Percentiles rank a stretch among this genome's conserved stretches.
Conservation (phyloP, 2,797 vertebrate species). For the Pangasius macronema region DNA sequence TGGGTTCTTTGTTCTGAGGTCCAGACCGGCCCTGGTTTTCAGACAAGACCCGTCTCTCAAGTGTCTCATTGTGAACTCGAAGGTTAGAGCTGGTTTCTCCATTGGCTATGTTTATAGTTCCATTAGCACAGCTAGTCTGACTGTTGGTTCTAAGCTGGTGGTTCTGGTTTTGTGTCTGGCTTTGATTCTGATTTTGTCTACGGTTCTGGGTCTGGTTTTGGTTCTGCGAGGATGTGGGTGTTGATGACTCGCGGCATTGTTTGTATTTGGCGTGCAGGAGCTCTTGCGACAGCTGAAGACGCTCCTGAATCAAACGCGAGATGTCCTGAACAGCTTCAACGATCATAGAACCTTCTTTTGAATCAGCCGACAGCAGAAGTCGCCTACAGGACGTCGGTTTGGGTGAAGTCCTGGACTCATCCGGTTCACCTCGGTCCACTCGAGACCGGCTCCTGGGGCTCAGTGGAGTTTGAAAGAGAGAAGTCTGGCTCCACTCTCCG, state of each 20-base stretch:
- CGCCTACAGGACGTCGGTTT: slow-evolving; percentile 84
- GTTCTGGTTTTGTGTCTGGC: slow-evolving; percentile 59
- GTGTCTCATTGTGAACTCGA: slow-evolving; percentile 78
- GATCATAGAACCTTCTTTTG: slow-evolving; percentile 73
- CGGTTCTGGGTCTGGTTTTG: slow-evolving; percentile 58
- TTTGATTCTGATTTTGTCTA: slow-evolving; percentile 54
- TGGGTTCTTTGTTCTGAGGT: slow-evolving; percentile 76
- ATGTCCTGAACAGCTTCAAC: slow-evolving; percentile 80
- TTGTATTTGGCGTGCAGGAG: slow-evolving; percentile 61
- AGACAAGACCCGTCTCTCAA: slow-evolving; percentile 58
- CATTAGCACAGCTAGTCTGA: slow-evolving; percentile 60
- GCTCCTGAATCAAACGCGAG: slow-evolving; percentile 80
- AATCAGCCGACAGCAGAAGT: slow-evolving; percentile 75
- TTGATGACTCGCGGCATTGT: slow-evolving; percentile 65
- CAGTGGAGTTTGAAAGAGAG: slow-evolving; percentile 76
- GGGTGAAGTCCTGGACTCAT: slow-evolving; percentile 74
- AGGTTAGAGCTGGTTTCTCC: slow-evolving; percentile 63
- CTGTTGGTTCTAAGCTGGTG: slow-evolving; percentile 46
- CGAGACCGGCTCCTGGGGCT: slow-evolving; percentile 67
- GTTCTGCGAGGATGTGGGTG: slow-evolving; percentile 21
- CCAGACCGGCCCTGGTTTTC: slow-evolving; percentile 63
- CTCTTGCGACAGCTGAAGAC: slow-evolving; percentile 77
- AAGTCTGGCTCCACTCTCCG: slow-evolving; percentile 70
- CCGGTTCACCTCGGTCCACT: slow-evolving; percentile 59
- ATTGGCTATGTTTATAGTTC: slow-evolving; percentile 69